These are phyloP conservation scores for Agelas oroides DNA, from an alignment of 37 sponge, comb jelly and placozoan genomes.

Conservation along the genomic window DNA sequence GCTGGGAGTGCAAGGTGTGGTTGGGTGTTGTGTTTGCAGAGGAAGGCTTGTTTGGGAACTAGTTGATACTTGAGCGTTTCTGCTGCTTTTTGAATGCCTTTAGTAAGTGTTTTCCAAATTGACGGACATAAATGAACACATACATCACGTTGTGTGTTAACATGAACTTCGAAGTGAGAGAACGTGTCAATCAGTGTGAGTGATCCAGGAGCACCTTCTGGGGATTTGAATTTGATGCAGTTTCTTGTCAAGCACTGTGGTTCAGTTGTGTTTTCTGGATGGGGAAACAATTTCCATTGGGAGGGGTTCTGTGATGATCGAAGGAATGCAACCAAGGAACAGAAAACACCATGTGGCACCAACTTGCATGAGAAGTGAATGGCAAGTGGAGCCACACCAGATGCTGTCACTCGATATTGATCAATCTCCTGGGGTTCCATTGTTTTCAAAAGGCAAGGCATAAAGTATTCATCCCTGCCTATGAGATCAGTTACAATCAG, in stretches of 20 bases:
- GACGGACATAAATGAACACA: no score
- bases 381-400: no score
- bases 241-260: background rate
- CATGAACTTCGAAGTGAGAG: background rate
- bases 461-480: background rate
- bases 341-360: no score
- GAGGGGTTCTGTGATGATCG: background rate
- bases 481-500: background rate
- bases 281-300: background rate
- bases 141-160: background rate
- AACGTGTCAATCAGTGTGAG: background rate
- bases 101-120: no score
- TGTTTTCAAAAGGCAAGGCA: background rate
- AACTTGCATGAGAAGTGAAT: no score
- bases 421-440: background rate
- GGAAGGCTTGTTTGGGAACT: no score
- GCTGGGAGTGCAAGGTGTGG: no score
- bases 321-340: no score
- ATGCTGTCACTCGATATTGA: no score
- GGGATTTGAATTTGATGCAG: background rate
- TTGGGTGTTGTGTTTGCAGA: no score
- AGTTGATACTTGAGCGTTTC: no score
- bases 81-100: no score
- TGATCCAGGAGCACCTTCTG: background rate
- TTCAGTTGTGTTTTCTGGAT: background rate